A percentile compares a stretch with the other conserved stretches of the same genome.
These are phyloP conservation scores for Pseudomyrmex sp. DNA, from an alignment of 1,140 invertebrate species.

Conservation along the genomic window DNA sequence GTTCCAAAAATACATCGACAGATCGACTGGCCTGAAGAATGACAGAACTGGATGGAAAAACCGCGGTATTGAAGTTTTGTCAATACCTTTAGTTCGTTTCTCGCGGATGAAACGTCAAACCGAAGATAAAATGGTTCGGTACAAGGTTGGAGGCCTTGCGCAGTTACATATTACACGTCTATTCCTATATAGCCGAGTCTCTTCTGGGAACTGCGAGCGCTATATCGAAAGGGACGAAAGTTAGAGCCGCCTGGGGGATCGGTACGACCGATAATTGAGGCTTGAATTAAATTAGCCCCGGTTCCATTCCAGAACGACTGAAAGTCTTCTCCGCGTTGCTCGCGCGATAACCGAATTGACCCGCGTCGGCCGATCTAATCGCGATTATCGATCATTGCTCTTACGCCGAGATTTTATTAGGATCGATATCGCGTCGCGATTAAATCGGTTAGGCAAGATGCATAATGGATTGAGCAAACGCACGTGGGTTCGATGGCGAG, in stretches of 20 bases:
- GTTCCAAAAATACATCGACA: background rate
- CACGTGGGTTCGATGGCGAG: slow-evolving; percentile 46
- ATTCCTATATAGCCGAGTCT: slow-evolving; percentile 16
- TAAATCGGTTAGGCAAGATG: slow-evolving; percentile 55
- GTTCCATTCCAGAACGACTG: slow-evolving; percentile 65
- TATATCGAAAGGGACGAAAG: slow-evolving; percentile 53
- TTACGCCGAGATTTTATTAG: slow-evolving; percentile 53
- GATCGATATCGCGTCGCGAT: slow-evolving; percentile 36
- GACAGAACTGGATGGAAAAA: background rate
- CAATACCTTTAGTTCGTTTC: slow-evolving; percentile 55
- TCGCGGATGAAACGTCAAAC: slow-evolving; percentile 73
- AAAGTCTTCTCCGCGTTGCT: slow-evolving; percentile 58
- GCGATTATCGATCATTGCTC: slow-evolving; percentile 57
- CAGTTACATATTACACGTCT: slow-evolving; percentile 50
- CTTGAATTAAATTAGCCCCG: slow-evolving; percentile 77
- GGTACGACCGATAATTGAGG: slow-evolving; percentile 76
- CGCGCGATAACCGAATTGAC: slow-evolving; percentile 61
- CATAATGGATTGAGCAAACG: slow-evolving; percentile 55
- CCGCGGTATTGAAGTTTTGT: background rate
- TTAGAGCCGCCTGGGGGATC: slow-evolving; percentile 67
- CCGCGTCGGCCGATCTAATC: slow-evolving; percentile 52
- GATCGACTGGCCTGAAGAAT: slow-evolving; percentile 5
- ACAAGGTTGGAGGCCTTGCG: background rate
- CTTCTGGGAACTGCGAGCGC: slow-evolving; percentile 20
- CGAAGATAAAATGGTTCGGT: slow-evolving; percentile 67